These are phyloP conservation scores for Andrena marginata DNA, from an alignment of 2,888 invertebrate genomes.

Conservation along the genomic window DNA sequence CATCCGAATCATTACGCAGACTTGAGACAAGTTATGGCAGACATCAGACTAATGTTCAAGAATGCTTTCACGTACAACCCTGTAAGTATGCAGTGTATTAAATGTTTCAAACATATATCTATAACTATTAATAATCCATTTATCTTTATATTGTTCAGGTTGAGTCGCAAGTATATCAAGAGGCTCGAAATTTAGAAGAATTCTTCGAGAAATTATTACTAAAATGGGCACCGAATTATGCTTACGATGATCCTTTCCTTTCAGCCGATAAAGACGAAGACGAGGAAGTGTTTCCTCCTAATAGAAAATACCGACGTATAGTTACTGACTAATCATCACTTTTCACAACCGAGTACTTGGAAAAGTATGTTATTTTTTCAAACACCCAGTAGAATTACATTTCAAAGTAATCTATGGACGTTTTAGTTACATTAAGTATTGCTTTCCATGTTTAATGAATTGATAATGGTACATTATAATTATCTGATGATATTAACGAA, in stretches of 20 bases:
- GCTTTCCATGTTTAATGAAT: constrained; percentile 37
- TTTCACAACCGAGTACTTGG: constrained; percentile 29
- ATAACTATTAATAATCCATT: not conserved
- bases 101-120: not conserved
- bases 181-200: constrained; percentile 93
- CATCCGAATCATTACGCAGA: constrained; percentile 90
- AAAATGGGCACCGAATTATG: constrained; percentile 93
- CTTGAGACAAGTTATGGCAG: constrained; percentile 91
- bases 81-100: constrained; percentile 86
- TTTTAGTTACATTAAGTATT: constrained; percentile 36
- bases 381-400: constrained; percentile 36
- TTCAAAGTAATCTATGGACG: constrained; percentile 21
- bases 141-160: constrained; percentile 86
- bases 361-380: constrained; percentile 42
- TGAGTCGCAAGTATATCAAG: constrained; percentile 91
- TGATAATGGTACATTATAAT: constrained; percentile 33
- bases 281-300: constrained; percentile 85
- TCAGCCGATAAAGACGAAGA: constrained; percentile 85
- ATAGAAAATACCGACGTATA: constrained; percentile 86
- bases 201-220: constrained; percentile 93
- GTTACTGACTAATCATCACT: constrained; percentile 83
- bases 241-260: constrained; percentile 86
- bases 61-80: constrained; percentile 95
- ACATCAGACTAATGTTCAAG: constrained; percentile 94
- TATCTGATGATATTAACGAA: constrained; percentile 30